Evolutionary conservation across 1,140 invertebrate species (phyloP).

Genomic region (Drosophila pseudoananassae): DNA sequence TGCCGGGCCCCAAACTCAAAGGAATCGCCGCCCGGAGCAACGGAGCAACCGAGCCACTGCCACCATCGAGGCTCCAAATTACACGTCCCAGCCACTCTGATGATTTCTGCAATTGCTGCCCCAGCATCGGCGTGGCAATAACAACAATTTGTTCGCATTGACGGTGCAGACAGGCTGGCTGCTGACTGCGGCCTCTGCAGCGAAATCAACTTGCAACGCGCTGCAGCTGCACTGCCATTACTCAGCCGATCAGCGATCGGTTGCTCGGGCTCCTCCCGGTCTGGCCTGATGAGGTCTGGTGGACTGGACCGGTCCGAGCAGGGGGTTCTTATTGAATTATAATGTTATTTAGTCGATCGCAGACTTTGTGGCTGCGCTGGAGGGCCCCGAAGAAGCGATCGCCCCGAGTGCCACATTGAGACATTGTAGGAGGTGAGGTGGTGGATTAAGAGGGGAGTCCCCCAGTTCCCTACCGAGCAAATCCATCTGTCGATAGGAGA

Average conservation of each 20-base stretch:
- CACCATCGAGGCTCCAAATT: slow-evolving; percentile 66
- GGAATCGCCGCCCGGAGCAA: slow-evolving; percentile 49
- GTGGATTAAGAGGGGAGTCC: background rate
- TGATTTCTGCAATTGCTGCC: slow-evolving; percentile 76
- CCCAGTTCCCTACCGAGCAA: background rate
- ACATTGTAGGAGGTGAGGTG: slow-evolving; percentile 40
- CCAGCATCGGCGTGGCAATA: slow-evolving; percentile 49
- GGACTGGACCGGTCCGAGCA: background rate
- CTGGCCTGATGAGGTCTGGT: slow-evolving; percentile 7
- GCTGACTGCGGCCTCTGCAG: slow-evolving; percentile 27
- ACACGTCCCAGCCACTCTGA: slow-evolving; percentile 68
- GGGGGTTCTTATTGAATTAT: slow-evolving; percentile 74
- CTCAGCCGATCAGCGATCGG: slow-evolving; percentile 15
- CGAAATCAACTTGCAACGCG: slow-evolving; percentile 7
- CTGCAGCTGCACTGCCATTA: slow-evolving; percentile 55
- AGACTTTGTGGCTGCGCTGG: slow-evolving; percentile 31
- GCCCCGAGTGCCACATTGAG: slow-evolving; percentile 42
- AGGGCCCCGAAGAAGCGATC: slow-evolving; percentile 6
- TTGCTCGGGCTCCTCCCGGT: slow-evolving; percentile 26
- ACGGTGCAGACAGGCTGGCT: slow-evolving; percentile 65
- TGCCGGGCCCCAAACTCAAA: slow-evolving; percentile 52
- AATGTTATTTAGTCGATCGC: slow-evolving; percentile 65
- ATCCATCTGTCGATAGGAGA: background rate
- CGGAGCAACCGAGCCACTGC: slow-evolving; percentile 8
- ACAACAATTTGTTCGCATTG: slow-evolving; percentile 39